phyloP scores from a whole-genome alignment of 1,140 invertebrate genomes.

The Ceratina australensis region DNA sequence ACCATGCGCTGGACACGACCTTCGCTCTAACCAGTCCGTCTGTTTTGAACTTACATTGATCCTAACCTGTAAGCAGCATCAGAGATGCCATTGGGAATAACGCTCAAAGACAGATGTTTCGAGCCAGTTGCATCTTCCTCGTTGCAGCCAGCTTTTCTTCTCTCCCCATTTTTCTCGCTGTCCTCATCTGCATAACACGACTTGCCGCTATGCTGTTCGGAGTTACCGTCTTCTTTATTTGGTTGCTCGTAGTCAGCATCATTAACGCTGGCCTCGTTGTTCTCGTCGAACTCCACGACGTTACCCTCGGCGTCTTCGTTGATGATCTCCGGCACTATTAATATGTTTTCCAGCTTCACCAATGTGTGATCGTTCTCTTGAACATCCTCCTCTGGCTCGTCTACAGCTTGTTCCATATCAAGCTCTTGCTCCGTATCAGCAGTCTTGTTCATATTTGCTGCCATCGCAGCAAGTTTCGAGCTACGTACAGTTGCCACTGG shows the following conservation, averaged over 20 bases:
- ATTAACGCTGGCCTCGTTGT: neutral
- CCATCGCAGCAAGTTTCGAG: conserved; percentile 76
- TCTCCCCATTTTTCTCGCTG: neutral
- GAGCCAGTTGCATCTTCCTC: conserved; percentile 52
- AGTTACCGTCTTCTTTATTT: neutral
- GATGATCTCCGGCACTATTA: conserved; percentile 63
- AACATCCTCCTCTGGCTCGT: conserved; percentile 43
- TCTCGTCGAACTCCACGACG: neutral
- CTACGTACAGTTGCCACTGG: conserved; percentile 72
- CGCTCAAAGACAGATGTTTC: conserved; percentile 71
- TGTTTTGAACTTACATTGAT: conserved; percentile 73
- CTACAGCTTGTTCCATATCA: conserved; percentile 50
- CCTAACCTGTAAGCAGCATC: conserved; percentile 74
- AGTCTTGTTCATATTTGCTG: conserved; percentile 72
- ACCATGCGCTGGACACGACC: conserved; percentile 2
- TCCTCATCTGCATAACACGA: neutral
- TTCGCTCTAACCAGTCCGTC: conserved; percentile 54
- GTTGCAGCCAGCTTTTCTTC: conserved; percentile 11
- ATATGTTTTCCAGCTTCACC: conserved; percentile 67
- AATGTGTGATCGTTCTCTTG: conserved; percentile 56
- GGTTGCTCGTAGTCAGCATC: conserved; percentile 20
- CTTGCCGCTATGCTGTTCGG: neutral
- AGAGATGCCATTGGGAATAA: conserved; percentile 63
- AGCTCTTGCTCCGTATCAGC: conserved; percentile 47
- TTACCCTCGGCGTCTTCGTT: conserved; percentile 4